Base-by-base conservation (phyloP, 2,113 vertebrate genomes). In the Equus quagga region DNA sequence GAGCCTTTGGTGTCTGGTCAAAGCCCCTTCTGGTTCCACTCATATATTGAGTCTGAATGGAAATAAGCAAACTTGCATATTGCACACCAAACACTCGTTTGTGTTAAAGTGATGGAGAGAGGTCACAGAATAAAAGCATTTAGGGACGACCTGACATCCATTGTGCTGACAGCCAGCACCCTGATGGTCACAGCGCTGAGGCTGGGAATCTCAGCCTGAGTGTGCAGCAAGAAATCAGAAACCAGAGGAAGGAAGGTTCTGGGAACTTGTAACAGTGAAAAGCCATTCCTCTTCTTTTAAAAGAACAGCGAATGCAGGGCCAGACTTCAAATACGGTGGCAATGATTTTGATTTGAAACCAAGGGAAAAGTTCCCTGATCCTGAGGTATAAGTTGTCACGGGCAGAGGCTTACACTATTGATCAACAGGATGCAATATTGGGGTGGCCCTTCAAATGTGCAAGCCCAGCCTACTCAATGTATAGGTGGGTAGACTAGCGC, bases 401-500 rank as follows among this genome's bases (percentile, higher is more conserved):
- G 28, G 12, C 58, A 44, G 17, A 85, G 23, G 8, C 56, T 58
- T 70, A 15, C 9, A 18, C n/a, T 13, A 69, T 8, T 28, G 2
- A 91, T 33, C 49, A 51, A 26, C 8, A 80, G 83, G 44, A 13
- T 14, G 5, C 11, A n/a, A 26, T 23, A 36, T 0, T 24, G 44
- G 76, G 14, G 26, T 75, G 56, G 7, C 8, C 28, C n/a, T 72
- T 23, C 6, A 9, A 4, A 11, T 46, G 19, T 21, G 31, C 13
- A 58, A 33, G 33, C 12, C 58, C 10, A 28, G 0, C 9, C 41
- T 6, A 3, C 19, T 62, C 81, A 70, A 13, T 33, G 6, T 65
- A 1, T 9, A 51, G 31, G 36, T 23, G 2, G 4, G 18, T 11
- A 21, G 56, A 54, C 1, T 0, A 1, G 13, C 2, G 41, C 8